Conservation (phyloP, 2,888 invertebrate species). For the Hecatera dysodea region DNA sequence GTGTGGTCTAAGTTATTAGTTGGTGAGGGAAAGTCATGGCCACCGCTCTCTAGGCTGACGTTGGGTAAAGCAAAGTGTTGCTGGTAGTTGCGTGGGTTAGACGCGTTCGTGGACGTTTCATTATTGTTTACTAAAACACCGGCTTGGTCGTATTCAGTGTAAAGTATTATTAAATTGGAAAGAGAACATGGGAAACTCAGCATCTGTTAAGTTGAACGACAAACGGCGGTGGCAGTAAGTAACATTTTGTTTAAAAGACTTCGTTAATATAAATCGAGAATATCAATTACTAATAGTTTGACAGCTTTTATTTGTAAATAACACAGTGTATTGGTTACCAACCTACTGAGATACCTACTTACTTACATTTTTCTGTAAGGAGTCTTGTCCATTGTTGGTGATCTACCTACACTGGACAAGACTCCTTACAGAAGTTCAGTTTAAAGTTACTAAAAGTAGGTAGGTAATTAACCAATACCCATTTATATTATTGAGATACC, state of each 20-base stretch:
- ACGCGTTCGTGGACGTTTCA: conserved; percentile 69
- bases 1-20: conserved; percentile 55
- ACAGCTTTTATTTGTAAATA: neutral
- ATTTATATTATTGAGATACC: conserved; percentile 3
- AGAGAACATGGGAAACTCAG: conserved; percentile 84
- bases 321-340: neutral
- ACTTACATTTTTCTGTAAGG: neutral
- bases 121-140: conserved; percentile 60
- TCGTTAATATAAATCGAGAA: neutral
- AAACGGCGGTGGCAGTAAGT: conserved; percentile 88
- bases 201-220: conserved; percentile 86
- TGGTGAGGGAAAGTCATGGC: conserved; percentile 86
- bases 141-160: conserved; percentile 55
- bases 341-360: neutral
- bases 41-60: conserved; percentile 69
- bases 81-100: conserved; percentile 74
- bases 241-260: conserved; percentile 10
- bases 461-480: neutral
- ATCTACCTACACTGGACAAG: no score
- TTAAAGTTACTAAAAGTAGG: neutral
- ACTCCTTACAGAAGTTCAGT: no score
- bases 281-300: conserved; percentile 1
- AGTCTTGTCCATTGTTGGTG: neutral
- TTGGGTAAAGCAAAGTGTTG: conserved; percentile 69
- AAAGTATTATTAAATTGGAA: conserved; percentile 42